phyloP scores from a whole-genome alignment of 1,140 invertebrate genomes.

The Apocrypta bakeri region DNA sequence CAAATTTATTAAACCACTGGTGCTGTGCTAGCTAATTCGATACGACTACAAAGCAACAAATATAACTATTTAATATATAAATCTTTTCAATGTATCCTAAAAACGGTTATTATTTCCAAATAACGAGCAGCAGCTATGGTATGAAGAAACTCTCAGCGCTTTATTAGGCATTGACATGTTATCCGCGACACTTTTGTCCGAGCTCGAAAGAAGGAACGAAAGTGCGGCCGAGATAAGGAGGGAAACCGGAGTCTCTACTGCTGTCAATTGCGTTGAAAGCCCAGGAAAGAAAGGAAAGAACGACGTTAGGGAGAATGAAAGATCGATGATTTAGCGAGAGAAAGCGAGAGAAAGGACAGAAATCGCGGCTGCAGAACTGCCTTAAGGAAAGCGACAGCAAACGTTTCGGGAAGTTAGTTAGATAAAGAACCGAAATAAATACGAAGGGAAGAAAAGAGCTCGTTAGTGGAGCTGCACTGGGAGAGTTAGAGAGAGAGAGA shows the following conservation, averaged over 20 bases:
- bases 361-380: constrained; percentile 34
- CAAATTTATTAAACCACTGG: too few relatives aligned
- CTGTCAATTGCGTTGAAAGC: constrained; percentile 30
- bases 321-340: constrained; percentile 57
- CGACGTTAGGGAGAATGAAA: constrained; percentile 51
- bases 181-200: constrained; percentile 66
- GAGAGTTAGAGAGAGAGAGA: too few relatives aligned
- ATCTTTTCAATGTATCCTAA: not conserved
- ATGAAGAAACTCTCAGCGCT: constrained; percentile 47
- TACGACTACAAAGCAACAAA: too few relatives aligned
- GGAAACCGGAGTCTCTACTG: not conserved
- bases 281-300: constrained; percentile 55
- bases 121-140: not conserved
- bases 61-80: too few relatives aligned
- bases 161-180: constrained; percentile 66
- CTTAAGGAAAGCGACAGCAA: constrained; percentile 59
- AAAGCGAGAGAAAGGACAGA: constrained; percentile 27
- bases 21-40: too few relatives aligned
- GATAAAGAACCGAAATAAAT: constrained; percentile 74
- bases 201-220: constrained; percentile 40
- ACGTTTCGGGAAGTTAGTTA: constrained; percentile 65
- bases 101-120: not conserved
- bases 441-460: constrained; percentile 74
- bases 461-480: constrained; percentile 71
- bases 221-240: constrained; percentile 43